phyloP scores from a whole-genome alignment of 2,797 vertebrate species.

The Mormyrops attenuatus region DNA sequence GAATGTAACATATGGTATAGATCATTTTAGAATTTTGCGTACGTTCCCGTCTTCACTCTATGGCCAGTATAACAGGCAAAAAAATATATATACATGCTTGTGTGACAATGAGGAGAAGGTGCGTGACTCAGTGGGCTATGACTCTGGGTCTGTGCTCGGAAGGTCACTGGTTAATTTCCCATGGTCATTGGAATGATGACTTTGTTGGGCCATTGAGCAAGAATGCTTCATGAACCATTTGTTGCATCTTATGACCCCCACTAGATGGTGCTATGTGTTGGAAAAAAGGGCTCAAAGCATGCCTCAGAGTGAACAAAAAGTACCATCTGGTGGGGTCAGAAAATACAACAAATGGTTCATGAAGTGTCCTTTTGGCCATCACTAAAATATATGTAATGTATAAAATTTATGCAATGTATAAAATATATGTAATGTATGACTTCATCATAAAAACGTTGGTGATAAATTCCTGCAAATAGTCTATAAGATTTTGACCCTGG shows the following conservation, averaged over 20 bases:
- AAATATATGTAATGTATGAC: neutral
- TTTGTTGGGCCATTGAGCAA: neutral
- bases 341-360: too few species aligned
- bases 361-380: too few species aligned
- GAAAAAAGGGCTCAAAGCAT: too few species aligned
- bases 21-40: neutral
- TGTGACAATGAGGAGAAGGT: neutral
- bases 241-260: too few species aligned
- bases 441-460: neutral
- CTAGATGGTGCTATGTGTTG: too few species aligned
- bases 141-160: neutral
- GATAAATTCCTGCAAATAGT: neutral
- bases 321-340: too few species aligned
- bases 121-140: neutral
- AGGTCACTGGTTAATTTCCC: neutral
- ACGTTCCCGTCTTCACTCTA: neutral
- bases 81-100: neutral
- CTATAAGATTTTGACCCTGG: neutral
- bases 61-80: neutral
- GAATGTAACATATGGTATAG: neutral
- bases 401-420: neutral
- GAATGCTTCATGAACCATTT: neutral
- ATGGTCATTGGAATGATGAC: neutral
- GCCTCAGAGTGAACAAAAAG: too few species aligned
- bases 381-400: neutral